A percentile compares a stretch with the other conserved stretches of the same genome.
Conservation (phyloP, 53 echinoderm and acorn worm genomes). For the Temnopleurus reevesii region DNA sequence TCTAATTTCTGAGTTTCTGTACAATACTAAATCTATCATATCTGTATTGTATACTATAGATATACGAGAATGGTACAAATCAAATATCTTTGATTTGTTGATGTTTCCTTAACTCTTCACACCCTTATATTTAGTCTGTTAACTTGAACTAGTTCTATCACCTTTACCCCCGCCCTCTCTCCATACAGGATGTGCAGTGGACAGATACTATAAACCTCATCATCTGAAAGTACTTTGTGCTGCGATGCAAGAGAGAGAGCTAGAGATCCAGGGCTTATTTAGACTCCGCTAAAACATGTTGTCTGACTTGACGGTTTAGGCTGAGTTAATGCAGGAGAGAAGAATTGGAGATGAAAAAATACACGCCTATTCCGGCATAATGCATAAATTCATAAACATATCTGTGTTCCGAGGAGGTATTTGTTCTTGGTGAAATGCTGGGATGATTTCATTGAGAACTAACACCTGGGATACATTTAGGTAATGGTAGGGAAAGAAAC, state of each 20-base stretch:
- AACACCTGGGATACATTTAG: constrained; percentile 49
- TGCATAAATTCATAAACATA: constrained; percentile 62
- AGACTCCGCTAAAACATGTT: constrained; percentile 12
- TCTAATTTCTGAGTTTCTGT: too few species aligned
- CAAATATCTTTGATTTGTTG: too few species aligned
- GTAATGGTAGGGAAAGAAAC: neutral
- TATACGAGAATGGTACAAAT: too few species aligned
- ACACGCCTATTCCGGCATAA: constrained; percentile 29
- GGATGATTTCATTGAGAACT: constrained; percentile 25
- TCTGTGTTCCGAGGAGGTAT: neutral
- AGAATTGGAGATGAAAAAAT: constrained; percentile 16
- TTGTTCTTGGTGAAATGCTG: constrained; percentile 44
- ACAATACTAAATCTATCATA: too few species aligned
- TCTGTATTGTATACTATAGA: too few species aligned
- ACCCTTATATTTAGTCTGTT: neutral
- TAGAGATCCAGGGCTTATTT: constrained; percentile 43
- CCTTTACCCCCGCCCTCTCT: too few species aligned
- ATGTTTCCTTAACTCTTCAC: neutral
- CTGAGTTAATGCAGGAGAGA: neutral
- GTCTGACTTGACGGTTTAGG: constrained; percentile 13
- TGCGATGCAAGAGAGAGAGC: neutral
- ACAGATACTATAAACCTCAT: constrained; percentile 17
- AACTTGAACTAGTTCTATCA: too few species aligned
- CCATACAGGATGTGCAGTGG: neutral
- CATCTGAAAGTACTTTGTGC: constrained; percentile 42